A percentile compares a stretch with the other conserved stretches of the same genome.
Evolutionary conservation across 1,140 invertebrate genomes (phyloP).

Genomic region (Mamestra configurata): DNA sequence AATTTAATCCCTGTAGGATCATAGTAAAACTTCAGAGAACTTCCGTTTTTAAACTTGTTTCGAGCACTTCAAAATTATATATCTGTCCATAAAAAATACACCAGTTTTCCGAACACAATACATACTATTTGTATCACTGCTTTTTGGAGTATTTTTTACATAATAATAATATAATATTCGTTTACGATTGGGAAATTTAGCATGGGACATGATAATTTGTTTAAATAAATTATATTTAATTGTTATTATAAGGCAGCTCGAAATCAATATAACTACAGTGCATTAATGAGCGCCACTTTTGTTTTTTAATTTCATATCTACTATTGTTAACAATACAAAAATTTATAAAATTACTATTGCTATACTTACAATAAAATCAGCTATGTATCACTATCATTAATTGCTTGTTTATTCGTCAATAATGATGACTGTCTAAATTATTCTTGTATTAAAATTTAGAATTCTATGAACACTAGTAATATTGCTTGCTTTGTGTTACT

Average conservation of each 20-base stretch:
- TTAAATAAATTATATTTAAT: no score
- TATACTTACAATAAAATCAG: no score
- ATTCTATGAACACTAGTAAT: conserved; percentile 31
- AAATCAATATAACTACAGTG: background rate
- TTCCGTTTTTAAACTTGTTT: no score
- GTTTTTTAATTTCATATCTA: no score
- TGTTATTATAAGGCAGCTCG: background rate
- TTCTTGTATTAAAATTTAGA: no score
- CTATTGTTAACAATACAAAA: no score
- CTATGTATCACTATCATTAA: no score
- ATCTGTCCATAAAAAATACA: conserved; percentile 50
- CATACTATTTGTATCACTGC: conserved; percentile 53
- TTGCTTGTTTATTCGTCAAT: no score
- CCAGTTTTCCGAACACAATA: conserved; percentile 46
- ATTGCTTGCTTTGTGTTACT: conserved; percentile 34
- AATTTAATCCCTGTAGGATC: no score
- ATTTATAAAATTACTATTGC: no score
- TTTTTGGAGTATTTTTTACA: conserved; percentile 61
- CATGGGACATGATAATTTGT: background rate
- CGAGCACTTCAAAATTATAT: background rate
- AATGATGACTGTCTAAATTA: no score
- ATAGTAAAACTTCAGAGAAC: no score
- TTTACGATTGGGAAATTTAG: conserved; percentile 43
- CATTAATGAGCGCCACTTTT: background rate
- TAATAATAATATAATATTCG: conserved; percentile 38